These are phyloP conservation scores for Achroia grisella DNA, from an alignment of 1,140 invertebrate genomes.

Conservation along the genomic window DNA sequence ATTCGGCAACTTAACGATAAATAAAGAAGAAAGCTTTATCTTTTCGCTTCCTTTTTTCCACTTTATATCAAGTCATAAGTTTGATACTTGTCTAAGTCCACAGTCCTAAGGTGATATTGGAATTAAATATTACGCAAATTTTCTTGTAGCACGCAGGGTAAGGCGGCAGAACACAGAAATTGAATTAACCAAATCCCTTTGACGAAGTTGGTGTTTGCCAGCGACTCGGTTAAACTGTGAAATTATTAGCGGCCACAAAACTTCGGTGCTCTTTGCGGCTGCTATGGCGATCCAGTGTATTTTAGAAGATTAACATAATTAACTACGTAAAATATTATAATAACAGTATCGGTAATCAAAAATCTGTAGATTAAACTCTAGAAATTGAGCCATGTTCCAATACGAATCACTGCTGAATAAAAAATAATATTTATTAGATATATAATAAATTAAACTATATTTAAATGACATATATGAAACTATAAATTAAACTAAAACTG, in stretches of 20 bases:
- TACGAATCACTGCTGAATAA: neutral
- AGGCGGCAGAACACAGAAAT: slow-evolving; percentile 34
- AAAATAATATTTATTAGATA: neutral
- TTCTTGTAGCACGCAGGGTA: slow-evolving; percentile 23
- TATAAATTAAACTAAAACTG: too few species aligned
- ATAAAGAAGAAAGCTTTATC: too few species aligned
- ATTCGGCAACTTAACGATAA: too few species aligned
- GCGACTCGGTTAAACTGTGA: slow-evolving; percentile 29
- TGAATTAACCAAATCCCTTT: slow-evolving; percentile 43
- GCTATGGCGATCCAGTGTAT: slow-evolving; percentile 14
- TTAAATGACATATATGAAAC: neutral
- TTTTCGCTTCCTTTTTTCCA: too few species aligned
- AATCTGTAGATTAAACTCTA: neutral
- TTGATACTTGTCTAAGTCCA: slow-evolving; percentile 20
- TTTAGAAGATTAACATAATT: slow-evolving; percentile 17
- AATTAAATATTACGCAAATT: slow-evolving; percentile 40
- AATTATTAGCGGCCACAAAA: slow-evolving; percentile 30
- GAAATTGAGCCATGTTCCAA: neutral
- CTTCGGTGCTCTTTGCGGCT: slow-evolving; percentile 15
- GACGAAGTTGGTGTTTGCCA: slow-evolving; percentile 34
- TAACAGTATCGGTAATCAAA: neutral
- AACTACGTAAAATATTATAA: neutral
- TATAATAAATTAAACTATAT: neutral
- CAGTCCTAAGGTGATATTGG: slow-evolving; percentile 25
- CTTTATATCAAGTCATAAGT: slow-evolving; percentile 6